Conservation (phyloP, 2,888 invertebrate species). For the Diaperis boleti region DNA sequence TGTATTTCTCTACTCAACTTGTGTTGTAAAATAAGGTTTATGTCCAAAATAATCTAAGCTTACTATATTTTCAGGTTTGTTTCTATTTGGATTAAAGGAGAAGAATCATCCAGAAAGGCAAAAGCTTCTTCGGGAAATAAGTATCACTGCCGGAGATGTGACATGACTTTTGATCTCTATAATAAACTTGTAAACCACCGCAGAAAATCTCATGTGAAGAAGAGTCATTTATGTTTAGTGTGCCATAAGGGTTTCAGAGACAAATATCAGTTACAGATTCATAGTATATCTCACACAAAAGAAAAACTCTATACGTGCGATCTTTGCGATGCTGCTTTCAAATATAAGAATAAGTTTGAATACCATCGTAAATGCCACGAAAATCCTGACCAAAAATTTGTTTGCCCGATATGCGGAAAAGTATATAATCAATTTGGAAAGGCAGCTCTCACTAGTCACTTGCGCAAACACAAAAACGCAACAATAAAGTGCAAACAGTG, state of each 20-base stretch:
- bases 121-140: neutral
- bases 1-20: too few relatives aligned
- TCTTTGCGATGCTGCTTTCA: neutral
- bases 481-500: neutral
- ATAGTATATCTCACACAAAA: neutral
- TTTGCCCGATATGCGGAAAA: conserved; percentile 4
- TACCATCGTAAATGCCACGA: neutral
- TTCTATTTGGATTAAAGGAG: neutral
- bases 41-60: too few relatives aligned
- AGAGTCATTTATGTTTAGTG: neutral
- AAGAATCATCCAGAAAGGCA: neutral
- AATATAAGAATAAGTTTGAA: neutral
- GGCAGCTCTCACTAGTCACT: neutral
- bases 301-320: neutral
- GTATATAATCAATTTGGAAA: neutral
- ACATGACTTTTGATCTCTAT: neutral
- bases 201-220: neutral
- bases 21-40: too few relatives aligned
- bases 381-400: neutral
- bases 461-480: neutral
- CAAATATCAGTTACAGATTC: neutral
- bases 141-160: neutral
- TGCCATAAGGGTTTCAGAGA: conserved; percentile 1
- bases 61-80: neutral
- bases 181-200: neutral